Conservation (phyloP, 2,888 invertebrate species). For the Emesis russula region DNA sequence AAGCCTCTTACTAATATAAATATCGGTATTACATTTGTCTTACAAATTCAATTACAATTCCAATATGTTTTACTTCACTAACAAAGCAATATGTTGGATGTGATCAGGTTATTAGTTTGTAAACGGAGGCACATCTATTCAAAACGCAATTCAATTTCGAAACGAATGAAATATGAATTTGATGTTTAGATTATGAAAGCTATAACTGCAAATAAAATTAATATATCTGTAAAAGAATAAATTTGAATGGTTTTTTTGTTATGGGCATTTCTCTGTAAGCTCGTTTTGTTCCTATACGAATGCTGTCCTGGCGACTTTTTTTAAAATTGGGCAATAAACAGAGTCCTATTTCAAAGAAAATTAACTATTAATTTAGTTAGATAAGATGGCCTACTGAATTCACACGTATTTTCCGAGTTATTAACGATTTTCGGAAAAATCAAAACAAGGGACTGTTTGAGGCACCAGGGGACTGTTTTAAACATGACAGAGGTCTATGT, state of each 20-base stretch:
- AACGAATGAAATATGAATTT: slow-evolving; percentile 11
- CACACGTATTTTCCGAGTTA: slow-evolving; percentile 12
- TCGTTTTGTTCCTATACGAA: slow-evolving; percentile 17
- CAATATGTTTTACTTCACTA: background rate
- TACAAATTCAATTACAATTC: slow-evolving; percentile 18
- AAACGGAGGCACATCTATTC: slow-evolving; percentile 47
- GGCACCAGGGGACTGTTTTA: background rate
- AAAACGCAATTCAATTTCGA: slow-evolving; percentile 73
- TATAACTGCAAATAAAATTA: background rate
- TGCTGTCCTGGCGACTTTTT: slow-evolving; percentile 22
- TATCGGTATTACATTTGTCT: background rate
- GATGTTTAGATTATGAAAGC: background rate
- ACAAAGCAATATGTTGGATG: slow-evolving; percentile 22
- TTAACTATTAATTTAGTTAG: slow-evolving; percentile 6
- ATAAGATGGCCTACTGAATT: background rate
- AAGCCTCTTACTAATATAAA: background rate
- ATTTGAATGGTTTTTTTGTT: background rate
- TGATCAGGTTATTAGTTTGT: slow-evolving; percentile 59
- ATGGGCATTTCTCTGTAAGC: slow-evolving; percentile 13
- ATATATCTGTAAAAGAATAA: background rate
- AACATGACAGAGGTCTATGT: background rate
- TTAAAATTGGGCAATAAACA: slow-evolving; percentile 7
- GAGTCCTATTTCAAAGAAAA: background rate
- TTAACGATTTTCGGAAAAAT: slow-evolving; percentile 22
- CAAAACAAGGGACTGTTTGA: background rate